Evolutionary conservation across 2,113 vertebrate species (phyloP).

Genomic region (Boulengeromyrus knoepffleri): DNA sequence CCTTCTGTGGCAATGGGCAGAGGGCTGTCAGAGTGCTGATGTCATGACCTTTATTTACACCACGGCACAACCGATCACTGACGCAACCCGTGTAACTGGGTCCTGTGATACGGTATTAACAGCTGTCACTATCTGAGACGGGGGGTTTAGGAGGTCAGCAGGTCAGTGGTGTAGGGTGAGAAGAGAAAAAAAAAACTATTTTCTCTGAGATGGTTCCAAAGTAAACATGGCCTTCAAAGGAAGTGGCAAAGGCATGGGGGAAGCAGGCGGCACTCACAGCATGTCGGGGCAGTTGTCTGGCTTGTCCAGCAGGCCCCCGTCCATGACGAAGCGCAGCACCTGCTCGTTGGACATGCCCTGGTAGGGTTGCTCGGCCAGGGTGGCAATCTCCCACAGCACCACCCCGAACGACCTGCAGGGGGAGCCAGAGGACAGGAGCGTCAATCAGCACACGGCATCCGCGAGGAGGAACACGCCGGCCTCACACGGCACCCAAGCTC

Average conservation of each 20-base stretch:
- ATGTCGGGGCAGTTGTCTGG: conserved; percentile 95
- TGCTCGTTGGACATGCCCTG: conserved; percentile 98
- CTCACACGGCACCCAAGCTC: neutral
- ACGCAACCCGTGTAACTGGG: conserved; percentile 26
- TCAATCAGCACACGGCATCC: neutral
- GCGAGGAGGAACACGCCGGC: neutral
- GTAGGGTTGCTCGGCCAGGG: conserved; percentile 91
- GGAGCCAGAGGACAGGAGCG: conserved; percentile 10
- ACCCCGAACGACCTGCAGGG: conserved; percentile 87
- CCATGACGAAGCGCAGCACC: conserved; percentile 97
- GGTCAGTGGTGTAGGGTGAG: neutral
- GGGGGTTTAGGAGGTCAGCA: neutral
- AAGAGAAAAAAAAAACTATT: neutral
- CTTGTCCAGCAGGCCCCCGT: conserved; percentile 92
- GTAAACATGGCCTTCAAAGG: neutral
- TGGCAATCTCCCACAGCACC: conserved; percentile 95
- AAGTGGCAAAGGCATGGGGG: conserved; percentile 21
- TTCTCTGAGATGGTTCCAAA: neutral
- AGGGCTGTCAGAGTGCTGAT: conserved; percentile 29
- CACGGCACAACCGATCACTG: conserved; percentile 51
- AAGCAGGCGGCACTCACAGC: conserved; percentile 66
- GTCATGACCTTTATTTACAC: conserved; percentile 55
- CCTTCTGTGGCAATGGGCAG: conserved; percentile 27
- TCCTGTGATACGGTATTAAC: conserved; percentile 43
- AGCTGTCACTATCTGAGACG: neutral